These are phyloP conservation scores for Spea multiplicata DNA, from an alignment of 2,113 vertebrate genomes.

Conservation along the genomic window DNA sequence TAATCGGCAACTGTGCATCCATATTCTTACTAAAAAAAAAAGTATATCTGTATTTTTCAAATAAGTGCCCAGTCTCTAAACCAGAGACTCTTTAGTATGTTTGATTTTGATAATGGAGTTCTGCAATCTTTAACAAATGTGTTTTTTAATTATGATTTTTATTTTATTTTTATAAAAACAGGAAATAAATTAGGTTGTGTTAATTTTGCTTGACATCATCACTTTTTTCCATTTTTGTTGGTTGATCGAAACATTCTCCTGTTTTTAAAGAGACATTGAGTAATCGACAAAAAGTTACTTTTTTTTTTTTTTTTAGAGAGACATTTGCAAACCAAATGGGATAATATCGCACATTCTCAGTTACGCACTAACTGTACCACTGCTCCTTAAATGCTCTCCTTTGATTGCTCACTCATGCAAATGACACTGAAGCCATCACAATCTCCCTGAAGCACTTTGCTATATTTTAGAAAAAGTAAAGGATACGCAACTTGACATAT, in stretches of 20 bases:
- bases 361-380: constrained; percentile 24
- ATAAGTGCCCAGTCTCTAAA: too few relatives aligned
- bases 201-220: neutral
- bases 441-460: constrained; percentile 41
- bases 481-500: constrained; percentile 35
- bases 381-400: constrained; percentile 29
- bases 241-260: too few relatives aligned
- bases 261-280: neutral
- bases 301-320: neutral
- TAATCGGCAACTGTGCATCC: too few relatives aligned
- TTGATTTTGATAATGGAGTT: too few relatives aligned
- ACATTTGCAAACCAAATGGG: constrained; percentile 19
- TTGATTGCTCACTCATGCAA: constrained; percentile 42
- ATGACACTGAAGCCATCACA: constrained; percentile 39
- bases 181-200: neutral
- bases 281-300: too few relatives aligned
- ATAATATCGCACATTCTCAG: constrained; percentile 6
- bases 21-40: too few relatives aligned
- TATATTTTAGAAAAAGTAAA: constrained; percentile 36
- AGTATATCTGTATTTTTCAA: too few relatives aligned
- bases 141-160: too few relatives aligned
- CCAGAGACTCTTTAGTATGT: too few relatives aligned
- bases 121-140: too few relatives aligned
- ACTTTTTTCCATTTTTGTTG: neutral
- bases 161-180: too few relatives aligned